Evolutionary conservation across 1,140 invertebrate species (phyloP), one percentile per base, ranked within the genome.

Genomic region (Ceratina japonica): DNA sequence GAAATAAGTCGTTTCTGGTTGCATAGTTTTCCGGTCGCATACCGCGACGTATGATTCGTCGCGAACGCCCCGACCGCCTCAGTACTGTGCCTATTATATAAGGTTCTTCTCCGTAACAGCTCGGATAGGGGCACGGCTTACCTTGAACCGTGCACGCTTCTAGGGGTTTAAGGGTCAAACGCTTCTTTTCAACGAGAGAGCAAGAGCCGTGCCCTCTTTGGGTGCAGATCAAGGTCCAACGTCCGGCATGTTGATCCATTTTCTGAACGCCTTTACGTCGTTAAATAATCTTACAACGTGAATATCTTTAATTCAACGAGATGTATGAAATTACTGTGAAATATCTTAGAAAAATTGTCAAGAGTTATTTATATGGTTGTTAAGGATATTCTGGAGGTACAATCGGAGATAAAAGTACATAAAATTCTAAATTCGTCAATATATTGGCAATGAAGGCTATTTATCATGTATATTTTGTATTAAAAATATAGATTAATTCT

Each of bases 131-230:
- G 66, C 78, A 77, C 79, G 81, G 81, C 74, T 86, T 75, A 81
- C 86, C 84, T 87, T 88, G 87, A 90, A 87, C 86, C 81, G 79
- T 80, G 66, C 72, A 78, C 59, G 75, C 75, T 84, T 79, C 69
- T 65, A 74, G 75, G 76, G 66, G 70, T 86, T 85, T 85, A 85
- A 86, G 80, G 81, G 81, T 86, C 79, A 85, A 85, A 83, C 49
- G 73, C 0, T 82, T 37, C 56, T 75, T 52, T 24, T 31, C 16
- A 16, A 16, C 44, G n/a, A 70, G 51, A 51, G 54, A 76, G 44
- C 20, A 24, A 58, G n/a, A 1, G 27, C 16, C 37, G 20, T 54
- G 15, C n/a, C 22, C 31, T 51, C 12, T 79, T 74, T 56, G 54
- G 22, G 70, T 66, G 56, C 62, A n/a, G 56, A 58, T 51, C 56